Evolutionary conservation across 2,797 vertebrate species (phyloP).

Genomic region (Scarus forsteni): DNA sequence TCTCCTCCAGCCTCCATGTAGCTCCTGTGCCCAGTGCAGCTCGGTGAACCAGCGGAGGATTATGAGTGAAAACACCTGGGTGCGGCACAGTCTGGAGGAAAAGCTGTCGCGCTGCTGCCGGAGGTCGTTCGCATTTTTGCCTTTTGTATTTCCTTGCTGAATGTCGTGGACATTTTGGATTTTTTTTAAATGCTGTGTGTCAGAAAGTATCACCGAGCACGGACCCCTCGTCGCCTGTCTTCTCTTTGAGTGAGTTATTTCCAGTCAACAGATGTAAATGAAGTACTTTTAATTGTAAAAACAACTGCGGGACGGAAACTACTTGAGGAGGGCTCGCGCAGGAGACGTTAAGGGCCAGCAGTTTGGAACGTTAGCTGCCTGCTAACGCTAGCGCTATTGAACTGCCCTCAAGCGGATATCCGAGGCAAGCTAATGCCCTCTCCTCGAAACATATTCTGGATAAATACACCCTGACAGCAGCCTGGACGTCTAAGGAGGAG

Average conservation of each 20-base stretch:
- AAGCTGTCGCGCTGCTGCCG: conserved; percentile 50
- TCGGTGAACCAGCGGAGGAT: conserved; percentile 32
- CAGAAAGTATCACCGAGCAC: conserved; percentile 23
- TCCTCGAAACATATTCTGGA: conserved; percentile 1
- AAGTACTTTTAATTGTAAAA: conserved; percentile 25
- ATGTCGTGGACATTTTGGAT: conserved; percentile 84
- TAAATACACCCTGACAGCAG: background rate
- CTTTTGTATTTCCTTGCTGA: conserved; percentile 82
- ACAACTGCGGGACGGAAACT: conserved; percentile 45
- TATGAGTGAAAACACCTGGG: conserved; percentile 73
- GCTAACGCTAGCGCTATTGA: conserved; percentile 59
- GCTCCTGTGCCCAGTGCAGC: conserved; percentile 26
- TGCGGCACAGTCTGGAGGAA: conserved; percentile 64
- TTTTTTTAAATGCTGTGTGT: conserved; percentile 56
- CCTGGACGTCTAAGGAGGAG: conserved; percentile 36
- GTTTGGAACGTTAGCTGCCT: conserved; percentile 57
- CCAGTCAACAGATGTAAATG: conserved; percentile 1
- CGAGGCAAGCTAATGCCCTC: conserved; percentile 38
- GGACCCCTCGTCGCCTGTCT: background rate
- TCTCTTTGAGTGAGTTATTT: background rate
- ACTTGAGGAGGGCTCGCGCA: conserved; percentile 57
- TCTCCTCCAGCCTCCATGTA: conserved; percentile 28
- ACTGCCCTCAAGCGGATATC: conserved; percentile 13
- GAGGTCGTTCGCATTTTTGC: conserved; percentile 71
- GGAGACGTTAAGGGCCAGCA: conserved; percentile 66